Conservation (phyloP, 2,113 vertebrate genomes). For the Crotalus helleri region DNA sequence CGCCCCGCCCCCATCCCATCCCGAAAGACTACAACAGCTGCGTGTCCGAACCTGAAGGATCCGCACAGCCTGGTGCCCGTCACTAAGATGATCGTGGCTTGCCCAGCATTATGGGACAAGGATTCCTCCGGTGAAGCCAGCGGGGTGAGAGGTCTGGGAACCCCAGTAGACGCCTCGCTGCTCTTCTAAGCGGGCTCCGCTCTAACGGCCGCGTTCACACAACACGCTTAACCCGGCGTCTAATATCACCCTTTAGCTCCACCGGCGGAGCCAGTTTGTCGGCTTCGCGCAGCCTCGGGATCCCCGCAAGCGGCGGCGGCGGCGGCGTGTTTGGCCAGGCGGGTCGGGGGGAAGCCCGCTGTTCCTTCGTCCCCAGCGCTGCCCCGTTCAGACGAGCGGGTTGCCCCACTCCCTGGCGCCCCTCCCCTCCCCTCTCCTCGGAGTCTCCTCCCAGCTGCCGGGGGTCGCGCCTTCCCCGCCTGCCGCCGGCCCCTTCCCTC, state of each 20-base stretch:
- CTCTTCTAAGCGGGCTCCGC: not conserved
- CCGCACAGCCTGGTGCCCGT: not conserved
- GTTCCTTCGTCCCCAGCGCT: not conserved
- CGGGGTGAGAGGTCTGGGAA: not conserved
- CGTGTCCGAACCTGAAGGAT: not conserved
- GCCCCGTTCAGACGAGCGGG: too few species aligned
- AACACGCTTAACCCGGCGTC: too few species aligned
- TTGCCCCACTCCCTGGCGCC: not conserved
- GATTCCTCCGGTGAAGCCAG: not conserved
- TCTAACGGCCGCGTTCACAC: too few species aligned
- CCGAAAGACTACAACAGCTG: not conserved
- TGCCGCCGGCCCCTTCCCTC: not conserved
- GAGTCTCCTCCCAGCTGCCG: slow-evolving; percentile 43
- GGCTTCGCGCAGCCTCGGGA: not conserved
- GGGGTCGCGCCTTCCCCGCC: not conserved
- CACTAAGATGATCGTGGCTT: not conserved
- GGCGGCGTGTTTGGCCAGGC: too few species aligned
- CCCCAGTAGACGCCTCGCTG: not conserved
- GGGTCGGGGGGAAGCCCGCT: not conserved
- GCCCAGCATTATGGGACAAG: not conserved
- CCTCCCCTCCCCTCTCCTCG: not conserved
- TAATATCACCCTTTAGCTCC: too few species aligned
- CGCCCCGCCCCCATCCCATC: not conserved
- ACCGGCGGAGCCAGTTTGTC: not conserved
- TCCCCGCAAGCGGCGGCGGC: not conserved